Conservation (phyloP, 2,888 invertebrate genomes). For the Entomobrya proxima region DNA sequence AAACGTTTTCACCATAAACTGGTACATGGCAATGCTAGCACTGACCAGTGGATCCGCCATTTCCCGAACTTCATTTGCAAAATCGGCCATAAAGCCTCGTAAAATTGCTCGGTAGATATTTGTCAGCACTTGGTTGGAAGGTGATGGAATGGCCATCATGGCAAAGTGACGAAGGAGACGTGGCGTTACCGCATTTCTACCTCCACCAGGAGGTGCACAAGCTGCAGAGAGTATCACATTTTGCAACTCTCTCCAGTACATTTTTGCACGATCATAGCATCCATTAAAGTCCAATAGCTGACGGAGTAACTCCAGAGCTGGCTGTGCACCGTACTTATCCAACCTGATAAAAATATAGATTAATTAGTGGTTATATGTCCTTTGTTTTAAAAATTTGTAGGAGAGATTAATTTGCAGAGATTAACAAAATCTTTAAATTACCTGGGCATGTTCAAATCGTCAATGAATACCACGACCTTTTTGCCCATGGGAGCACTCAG, state of each 20-base stretch:
- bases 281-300: slow-evolving; percentile 88
- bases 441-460: slow-evolving; percentile 96
- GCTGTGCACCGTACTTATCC: slow-evolving; percentile 90
- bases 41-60: slow-evolving; percentile 86
- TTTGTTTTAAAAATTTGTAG: not conserved
- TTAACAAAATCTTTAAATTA: too few species aligned
- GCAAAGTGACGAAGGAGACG: slow-evolving; percentile 93
- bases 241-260: slow-evolving; percentile 92
- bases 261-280: slow-evolving; percentile 90
- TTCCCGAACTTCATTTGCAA: slow-evolving; percentile 80
- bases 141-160: slow-evolving; percentile 89
- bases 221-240: slow-evolving; percentile 90
- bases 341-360: slow-evolving; percentile 72
- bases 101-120: slow-evolving; percentile 82
- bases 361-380: not conserved
- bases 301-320: slow-evolving; percentile 90
- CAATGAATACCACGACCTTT: slow-evolving; percentile 89
- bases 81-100: slow-evolving; percentile 52
- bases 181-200: slow-evolving; percentile 89
- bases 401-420: too few species aligned
- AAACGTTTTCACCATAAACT: slow-evolving; percentile 86
- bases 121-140: slow-evolving; percentile 86
- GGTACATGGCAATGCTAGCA: slow-evolving; percentile 90
- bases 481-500: slow-evolving; percentile 90
- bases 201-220: slow-evolving; percentile 94